Base-by-base conservation (phyloP, 2,888 invertebrate species). In the Endotricha flammealis region DNA sequence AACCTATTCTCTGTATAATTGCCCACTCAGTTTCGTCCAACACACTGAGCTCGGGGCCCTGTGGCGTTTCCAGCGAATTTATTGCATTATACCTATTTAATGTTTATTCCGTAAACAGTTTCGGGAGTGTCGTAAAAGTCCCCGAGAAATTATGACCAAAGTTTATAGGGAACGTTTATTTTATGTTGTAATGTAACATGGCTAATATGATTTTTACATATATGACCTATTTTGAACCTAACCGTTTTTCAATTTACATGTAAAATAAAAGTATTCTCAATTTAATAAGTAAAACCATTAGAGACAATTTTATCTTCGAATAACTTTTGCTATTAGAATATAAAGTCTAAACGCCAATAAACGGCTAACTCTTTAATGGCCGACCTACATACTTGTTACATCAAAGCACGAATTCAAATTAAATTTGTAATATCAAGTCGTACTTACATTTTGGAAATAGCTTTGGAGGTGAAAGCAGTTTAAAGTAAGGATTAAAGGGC, bases 71-170 rank as follows among this genome's bases (percentile, higher is more conserved):
- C 23, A 31, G 31, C 31, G 41, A 38, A 42, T 42, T 46, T 44
- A 35, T 46, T 46, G 23, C 46, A 37, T 39, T 46, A 44, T 48
- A 43, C 43, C 44, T 48, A 53, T 56, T 61, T 55, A 57, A 59
- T 58, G 61, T 65, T 57, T 55, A 52, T 52, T 46, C 28, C 42
- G 46, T 47, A 57, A 56, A 50, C 58, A 52, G 40, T 53, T 53
- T 41, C 43, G 38, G 48, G 48, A 34, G 41, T 37, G 47, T 44
- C 59, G 55, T 64, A 59, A 66, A 60, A 52, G 53, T 57, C 56
- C 35, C 44, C 41, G 43, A 41, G 48, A 51, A 62, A 55, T 61
- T 57, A 67, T 48, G 46, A 42, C 41, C 34, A 35, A 51, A 55
- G 48, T 58, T 62, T 53, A 48, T 50, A 48, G 39, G 42, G 44